A percentile compares a stretch with the other conserved stretches of the same genome.
These are phyloP conservation scores for Onychostoma macrolepis DNA, from an alignment of 2,113 vertebrate species.

Conservation along the genomic window DNA sequence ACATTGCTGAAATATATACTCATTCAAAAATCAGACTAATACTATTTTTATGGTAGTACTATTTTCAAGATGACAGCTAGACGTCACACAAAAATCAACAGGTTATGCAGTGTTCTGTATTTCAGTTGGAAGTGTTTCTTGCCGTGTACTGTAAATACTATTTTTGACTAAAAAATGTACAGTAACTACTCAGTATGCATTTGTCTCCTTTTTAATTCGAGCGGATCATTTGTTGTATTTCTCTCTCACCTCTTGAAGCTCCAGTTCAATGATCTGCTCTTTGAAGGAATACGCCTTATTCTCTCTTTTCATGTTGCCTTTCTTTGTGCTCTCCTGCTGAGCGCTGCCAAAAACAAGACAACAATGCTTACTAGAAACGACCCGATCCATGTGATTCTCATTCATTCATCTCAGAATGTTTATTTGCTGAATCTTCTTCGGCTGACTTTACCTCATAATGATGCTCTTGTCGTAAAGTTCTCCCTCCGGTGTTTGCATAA, in stretches of 20 bases:
- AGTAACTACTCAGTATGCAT: not conserved
- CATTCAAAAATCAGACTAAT: not conserved
- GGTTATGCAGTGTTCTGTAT: not conserved
- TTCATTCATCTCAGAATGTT: not conserved
- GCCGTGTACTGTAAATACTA: not conserved
- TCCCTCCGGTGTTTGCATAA: slow-evolving; percentile 90
- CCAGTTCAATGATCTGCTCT: slow-evolving; percentile 97
- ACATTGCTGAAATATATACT: not conserved
- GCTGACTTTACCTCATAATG: slow-evolving; percentile 84
- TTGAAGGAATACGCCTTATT: slow-evolving; percentile 98
- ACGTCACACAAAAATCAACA: not conserved
- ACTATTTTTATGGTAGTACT: not conserved
- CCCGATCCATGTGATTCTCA: not conserved
- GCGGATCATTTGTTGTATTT: not conserved
- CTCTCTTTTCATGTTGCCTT: slow-evolving; percentile 94
- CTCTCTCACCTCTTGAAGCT: slow-evolving; percentile 89
- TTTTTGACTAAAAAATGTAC: not conserved
- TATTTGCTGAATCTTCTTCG: not conserved
- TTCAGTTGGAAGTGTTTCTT: not conserved
- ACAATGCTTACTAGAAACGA: not conserved
- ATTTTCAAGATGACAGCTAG: not conserved
- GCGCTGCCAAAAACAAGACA: slow-evolving; percentile 74
- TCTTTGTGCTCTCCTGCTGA: slow-evolving; percentile 92
- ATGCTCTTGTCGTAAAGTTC: slow-evolving; percentile 93
- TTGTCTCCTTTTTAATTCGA: not conserved